Conservation (phyloP, 2,113 vertebrate genomes). For the Cebidichthys violaceus region DNA sequence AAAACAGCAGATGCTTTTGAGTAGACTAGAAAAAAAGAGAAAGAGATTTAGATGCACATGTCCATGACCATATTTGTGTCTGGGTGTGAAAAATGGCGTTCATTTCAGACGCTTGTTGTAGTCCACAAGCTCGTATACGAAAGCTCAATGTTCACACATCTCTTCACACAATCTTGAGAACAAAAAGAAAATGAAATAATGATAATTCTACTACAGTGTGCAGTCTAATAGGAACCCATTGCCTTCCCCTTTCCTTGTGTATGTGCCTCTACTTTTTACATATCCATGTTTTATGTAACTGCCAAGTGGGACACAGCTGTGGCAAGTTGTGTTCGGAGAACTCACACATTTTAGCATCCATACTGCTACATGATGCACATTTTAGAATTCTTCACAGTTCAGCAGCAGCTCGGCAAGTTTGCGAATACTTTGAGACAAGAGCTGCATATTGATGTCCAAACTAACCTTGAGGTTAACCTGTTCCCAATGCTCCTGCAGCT, state of each 20-base stretch:
- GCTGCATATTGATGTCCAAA: neutral
- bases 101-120: constrained; percentile 16
- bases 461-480: constrained; percentile 7
- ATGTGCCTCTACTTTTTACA: constrained; percentile 7
- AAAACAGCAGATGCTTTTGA: constrained; percentile 73
- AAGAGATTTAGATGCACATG: constrained; percentile 38
- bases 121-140: neutral
- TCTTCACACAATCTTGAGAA: neutral
- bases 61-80: constrained; percentile 56
- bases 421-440: constrained; percentile 2
- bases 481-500: constrained; percentile 5
- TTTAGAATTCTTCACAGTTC: constrained; percentile 5
- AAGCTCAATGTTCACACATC: constrained; percentile 19
- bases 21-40: constrained; percentile 37
- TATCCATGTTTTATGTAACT: constrained; percentile 24
- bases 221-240: neutral
- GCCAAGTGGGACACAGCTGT: constrained; percentile 3
- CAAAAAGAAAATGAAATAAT: neutral
- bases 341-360: neutral
- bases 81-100: constrained; percentile 29
- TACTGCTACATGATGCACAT: constrained; percentile 1
- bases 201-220: neutral
- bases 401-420: constrained; percentile 8
- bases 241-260: neutral
- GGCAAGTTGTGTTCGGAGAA: constrained; percentile 1